A percentile compares a stretch with the other conserved stretches of the same genome.
These are phyloP conservation scores for Rhinoptilus africanus DNA, from an alignment of 2,113 vertebrate species.

Conservation along the genomic window DNA sequence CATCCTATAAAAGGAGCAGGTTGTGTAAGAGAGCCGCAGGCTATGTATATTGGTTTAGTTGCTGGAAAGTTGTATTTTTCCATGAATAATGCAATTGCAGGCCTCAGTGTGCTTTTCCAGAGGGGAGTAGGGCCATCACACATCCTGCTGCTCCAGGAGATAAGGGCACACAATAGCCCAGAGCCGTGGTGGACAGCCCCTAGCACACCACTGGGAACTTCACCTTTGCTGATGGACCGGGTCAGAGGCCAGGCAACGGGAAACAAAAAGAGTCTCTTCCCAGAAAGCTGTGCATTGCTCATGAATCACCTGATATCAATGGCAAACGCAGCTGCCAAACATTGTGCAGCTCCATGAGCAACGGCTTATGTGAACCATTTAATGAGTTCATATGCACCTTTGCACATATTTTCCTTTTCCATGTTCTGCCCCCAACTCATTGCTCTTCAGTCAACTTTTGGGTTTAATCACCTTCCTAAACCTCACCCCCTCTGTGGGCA, in stretches of 20 bases:
- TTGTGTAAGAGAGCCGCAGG: neutral
- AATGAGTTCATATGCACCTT: neutral
- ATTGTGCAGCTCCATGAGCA: neutral
- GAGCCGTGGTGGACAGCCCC: neutral
- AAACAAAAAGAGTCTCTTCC: neutral
- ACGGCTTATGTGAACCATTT: neutral
- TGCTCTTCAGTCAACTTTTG: neutral
- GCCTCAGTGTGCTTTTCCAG: neutral
- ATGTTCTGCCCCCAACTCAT: neutral
- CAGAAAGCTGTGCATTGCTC: neutral
- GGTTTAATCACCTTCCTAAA: neutral
- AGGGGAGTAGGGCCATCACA: neutral
- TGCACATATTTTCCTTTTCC: neutral
- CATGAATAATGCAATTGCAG: neutral
- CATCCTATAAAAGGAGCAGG: neutral
- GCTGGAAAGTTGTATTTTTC: constrained; percentile 19
- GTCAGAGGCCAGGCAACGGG: neutral
- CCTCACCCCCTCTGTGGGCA: neutral
- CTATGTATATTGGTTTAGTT: neutral
- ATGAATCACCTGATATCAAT: neutral
- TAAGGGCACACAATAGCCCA: neutral
- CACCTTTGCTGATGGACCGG: neutral
- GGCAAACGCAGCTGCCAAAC: neutral
- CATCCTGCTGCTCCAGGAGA: constrained; percentile 40
- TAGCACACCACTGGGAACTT: neutral